Conservation (phyloP, 2,888 invertebrate species). For the Patella caerulea region DNA sequence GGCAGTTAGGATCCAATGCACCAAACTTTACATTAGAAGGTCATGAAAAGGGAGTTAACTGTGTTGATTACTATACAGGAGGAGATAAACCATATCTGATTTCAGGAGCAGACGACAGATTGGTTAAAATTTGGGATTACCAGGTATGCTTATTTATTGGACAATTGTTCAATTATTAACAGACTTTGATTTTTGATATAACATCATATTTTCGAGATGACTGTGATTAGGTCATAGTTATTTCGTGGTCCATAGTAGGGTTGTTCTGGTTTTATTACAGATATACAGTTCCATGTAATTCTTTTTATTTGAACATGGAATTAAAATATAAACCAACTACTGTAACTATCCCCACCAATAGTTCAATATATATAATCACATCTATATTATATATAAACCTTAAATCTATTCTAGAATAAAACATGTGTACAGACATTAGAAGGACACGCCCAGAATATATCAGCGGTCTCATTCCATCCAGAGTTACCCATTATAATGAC, state of each 20-base stretch:
- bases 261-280: no score
- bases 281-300: no score
- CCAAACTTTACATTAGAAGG: conserved; percentile 98
- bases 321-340: no score
- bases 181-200: no score
- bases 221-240: no score
- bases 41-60: conserved; percentile 98
- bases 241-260: no score
- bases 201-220: no score
- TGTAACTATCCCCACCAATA: no score
- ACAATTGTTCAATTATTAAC: no score
- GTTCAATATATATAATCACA: no score
- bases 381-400: no score
- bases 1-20: conserved; percentile 97
- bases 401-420: conserved; percentile 83
- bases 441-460: conserved; percentile 95
- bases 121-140: conserved; percentile 99
- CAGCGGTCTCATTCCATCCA: conserved; percentile 94
- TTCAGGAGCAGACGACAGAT: conserved; percentile 98
- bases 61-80: conserved; percentile 98
- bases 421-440: conserved; percentile 98
- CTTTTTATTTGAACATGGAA: no score
- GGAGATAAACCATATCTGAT: conserved; percentile 99
- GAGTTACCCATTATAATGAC: conserved; percentile 96
- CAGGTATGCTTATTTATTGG: conserved; percentile 61